Base-by-base conservation (phyloP, 2,797 vertebrate genomes). In the Halcyon leucocephala region DNA sequence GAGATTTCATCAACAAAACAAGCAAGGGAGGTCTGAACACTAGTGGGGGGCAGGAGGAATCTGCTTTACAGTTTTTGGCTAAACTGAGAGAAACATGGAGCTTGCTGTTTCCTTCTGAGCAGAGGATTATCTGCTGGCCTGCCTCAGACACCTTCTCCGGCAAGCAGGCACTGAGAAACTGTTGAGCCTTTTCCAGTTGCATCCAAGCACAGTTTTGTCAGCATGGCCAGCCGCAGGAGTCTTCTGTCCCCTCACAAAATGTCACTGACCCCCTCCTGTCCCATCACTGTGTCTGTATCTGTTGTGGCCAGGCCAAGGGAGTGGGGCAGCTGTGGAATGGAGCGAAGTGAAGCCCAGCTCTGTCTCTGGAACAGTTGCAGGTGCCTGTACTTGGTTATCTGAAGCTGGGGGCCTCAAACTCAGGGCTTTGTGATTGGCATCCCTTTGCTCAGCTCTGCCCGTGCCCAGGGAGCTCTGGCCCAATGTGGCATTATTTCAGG, bases 1-100 rank as follows among this genome's bases (percentile, higher is more conserved):
- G 88, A 97, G 94, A 95, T 93, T 97, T 95, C 93, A 92, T 90
- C 78, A 93, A 93, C 86, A 80, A 74, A 94, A 81, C 77, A 44
- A 0, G 0, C 70, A 86, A 55, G 52, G 51, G 81, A 85, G 49
- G 77, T 64, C 91, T 79, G 70, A 76, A 86, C 0, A 1, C 5
- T 28, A 60, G 87, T 0, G 1, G 37, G 87, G 33, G 14, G 64
- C 81, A 74, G 64, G 46, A 90, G 73, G 35, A 82, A 60, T 88
- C 49, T 46, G 77, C 31, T 89, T 93, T 90, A 89, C 42, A 80
- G 74, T 86, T 93, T 93, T 90, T 78, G 65, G 55, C 90, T 77
- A 70, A 64, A 42, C 65, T 65, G 62, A 91, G 55, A 28, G 44
- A 69, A 94, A 82, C 15, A 28, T 14, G 15, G 70, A 61, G 54